Evolutionary conservation across 2,888 invertebrate species (phyloP), one percentile per base, ranked within the genome.

Genomic region (Glaucopsyche alexis): DNA sequence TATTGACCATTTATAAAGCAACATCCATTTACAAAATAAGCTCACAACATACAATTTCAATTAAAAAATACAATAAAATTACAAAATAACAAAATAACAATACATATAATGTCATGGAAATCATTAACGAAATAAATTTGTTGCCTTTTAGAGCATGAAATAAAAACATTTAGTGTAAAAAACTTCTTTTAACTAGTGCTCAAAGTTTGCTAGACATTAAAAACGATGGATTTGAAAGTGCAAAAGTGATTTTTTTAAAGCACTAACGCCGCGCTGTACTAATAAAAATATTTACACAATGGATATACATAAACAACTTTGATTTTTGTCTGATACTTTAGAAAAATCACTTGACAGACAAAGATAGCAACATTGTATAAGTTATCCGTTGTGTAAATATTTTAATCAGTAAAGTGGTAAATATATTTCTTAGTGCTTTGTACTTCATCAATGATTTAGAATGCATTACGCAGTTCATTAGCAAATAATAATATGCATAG

Each of bases 1-100:
- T 38, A 60, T 60, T 29, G 60, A 66, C 42, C 66, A 29, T 64
- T 72, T 42, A 73, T 74, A 70, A 76, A 76, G 76, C 76, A 76
- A 74, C 74, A 75, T 75, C 71, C 72, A 76, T 67, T 70, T 64
- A 74, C 72, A 42, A 66, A 40, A 66, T 16, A 42, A 42, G 13
- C 60, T 60, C 66, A 66, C 66, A 42, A 40, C 16, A 66, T 42
- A 40, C 66, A 66, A 42, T 66, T 66, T n/a, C 40, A 66, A n/a
- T n/a, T 16, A n/a, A 66, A 66, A 66, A 9, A n/a, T 66, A 42
- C 4, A 42, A 66, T 42, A n/a, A 66, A 66, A 66, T 16, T 16
- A 66, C n/a, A 66, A 42, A 5, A n/a, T n/a, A 66, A 29, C 4
- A 38, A 16, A n/a, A n/a, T n/a, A n/a, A n/a, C n/a, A n/a, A n/a